A percentile compares a stretch with the other conserved stretches of the same genome.
Conservation (phyloP, 2,888 invertebrate species). For the Villa cingulata region DNA sequence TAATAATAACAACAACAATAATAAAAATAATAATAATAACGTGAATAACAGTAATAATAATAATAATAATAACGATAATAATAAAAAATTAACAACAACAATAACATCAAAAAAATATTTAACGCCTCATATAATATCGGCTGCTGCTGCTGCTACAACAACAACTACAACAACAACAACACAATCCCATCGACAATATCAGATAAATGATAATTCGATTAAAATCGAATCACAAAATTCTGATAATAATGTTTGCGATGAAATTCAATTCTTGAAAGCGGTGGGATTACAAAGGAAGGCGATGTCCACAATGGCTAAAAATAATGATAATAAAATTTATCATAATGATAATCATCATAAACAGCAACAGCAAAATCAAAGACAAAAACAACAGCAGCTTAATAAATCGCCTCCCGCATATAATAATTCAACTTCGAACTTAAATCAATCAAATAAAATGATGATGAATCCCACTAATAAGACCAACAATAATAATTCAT, state of each 20-base stretch:
- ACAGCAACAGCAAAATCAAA: conserved; percentile 21
- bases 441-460: neutral
- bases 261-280: conserved; percentile 13
- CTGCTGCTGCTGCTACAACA: too few relatives aligned
- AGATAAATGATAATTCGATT: too few relatives aligned
- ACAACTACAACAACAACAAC: too few relatives aligned
- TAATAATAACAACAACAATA: conserved; percentile 20
- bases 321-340: conserved; percentile 20
- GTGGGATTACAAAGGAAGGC: conserved; percentile 25
- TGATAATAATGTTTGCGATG: conserved; percentile 10
- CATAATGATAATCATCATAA: too few relatives aligned
- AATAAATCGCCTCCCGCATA: conserved; percentile 38
- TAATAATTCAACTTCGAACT: conserved; percentile 10
- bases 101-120: too few relatives aligned
- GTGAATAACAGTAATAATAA: conserved; percentile 5
- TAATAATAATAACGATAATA: too few relatives aligned
- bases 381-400: conserved; percentile 22
- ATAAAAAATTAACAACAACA: too few relatives aligned
- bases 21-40: conserved; percentile 7
- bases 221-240: neutral
- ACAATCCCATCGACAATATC: too few relatives aligned
- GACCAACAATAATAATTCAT: conserved; percentile 16
- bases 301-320: conserved; percentile 24
- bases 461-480: too few relatives aligned
- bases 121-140: too few relatives aligned